A percentile compares a stretch with the other conserved stretches of the same genome.
Conservation (phyloP, 2,797 vertebrate genomes). For the Micrastur ruficollis region DNA sequence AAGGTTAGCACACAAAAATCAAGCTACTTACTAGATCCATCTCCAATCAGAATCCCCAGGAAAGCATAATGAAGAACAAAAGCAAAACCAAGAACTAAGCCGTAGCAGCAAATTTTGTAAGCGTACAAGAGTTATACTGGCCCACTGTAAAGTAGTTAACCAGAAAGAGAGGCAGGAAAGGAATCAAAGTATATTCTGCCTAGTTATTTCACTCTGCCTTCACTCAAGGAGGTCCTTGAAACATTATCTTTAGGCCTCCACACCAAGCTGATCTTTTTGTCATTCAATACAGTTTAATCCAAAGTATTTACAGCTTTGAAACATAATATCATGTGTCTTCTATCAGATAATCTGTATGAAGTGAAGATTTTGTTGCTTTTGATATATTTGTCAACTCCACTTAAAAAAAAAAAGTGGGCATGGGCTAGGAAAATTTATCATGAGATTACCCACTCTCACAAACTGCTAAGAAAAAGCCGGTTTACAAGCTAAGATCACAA, state of each 20-base stretch:
- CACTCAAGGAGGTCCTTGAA: neutral
- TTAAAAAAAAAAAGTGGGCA: neutral
- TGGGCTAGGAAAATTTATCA: conserved; percentile 11
- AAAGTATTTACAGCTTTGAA: neutral
- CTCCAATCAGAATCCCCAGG: neutral
- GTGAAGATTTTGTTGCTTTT: neutral
- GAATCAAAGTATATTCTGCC: neutral
- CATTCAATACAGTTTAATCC: neutral
- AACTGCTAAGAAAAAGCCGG: conserved; percentile 62
- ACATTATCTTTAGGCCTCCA: neutral
- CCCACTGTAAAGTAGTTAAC: neutral
- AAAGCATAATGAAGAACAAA: neutral
- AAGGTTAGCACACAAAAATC: fast-evolving
- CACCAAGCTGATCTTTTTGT: neutral
- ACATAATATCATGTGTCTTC: neutral
- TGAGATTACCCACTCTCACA: conserved; percentile 25
- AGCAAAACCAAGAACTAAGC: neutral
- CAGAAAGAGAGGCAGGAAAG: neutral
- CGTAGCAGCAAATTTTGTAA: neutral
- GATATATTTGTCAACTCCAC: neutral
- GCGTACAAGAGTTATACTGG: fast-evolving
- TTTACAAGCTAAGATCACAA: conserved; percentile 73
- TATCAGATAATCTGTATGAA: conserved; percentile 20
- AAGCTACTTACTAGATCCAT: neutral
- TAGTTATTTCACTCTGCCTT: neutral